Base-by-base conservation (phyloP, 2,888 invertebrate genomes). In the Hyppa rectilinea region DNA sequence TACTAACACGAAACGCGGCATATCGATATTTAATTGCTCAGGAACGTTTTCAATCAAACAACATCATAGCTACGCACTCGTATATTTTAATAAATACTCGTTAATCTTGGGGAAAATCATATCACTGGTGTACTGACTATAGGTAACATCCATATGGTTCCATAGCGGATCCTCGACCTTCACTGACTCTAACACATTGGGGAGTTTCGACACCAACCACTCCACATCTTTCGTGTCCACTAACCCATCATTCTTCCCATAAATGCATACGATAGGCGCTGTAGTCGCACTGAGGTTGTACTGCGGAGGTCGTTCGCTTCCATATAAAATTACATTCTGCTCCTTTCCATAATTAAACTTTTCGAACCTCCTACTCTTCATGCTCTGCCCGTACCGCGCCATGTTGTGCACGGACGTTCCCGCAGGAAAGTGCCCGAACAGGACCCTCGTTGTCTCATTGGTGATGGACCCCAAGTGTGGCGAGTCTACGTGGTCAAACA, bases 141-240 rank as follows among this genome's bases (percentile, higher is more conserved):
- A 92, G 0, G 89, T 71, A 0, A 88, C 80, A 62, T 92, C 92
- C 47, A 92, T 66, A 55, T 92, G 92, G 52, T 87, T 89, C 89
- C 91, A 91, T 9, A 86, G 56, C 5, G 96, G 95, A 84, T 97
- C 94, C 0, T 95, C 91, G 38, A 97, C 97, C 72, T 96, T 89
- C 80, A 96, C 94, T 65, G 94, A 94, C 69, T 96, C 96, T 40
- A 96, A 78, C 2, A 96, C 95, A 82, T 96, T 96, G 0, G 97
- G 97, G 34, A 98, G 88, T 66, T 94, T 90, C 0, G 88, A 85
- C 34, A 96, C 89, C 73, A 97, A 85, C 85, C 96, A 96, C 47
- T 95, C 85, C 1, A 97, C 96, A 63, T 97, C 97, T 85, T 92
- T 90, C 0, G 93, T 89, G 96, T 96, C 84, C 96, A 94, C 96